Base-by-base conservation (phyloP, 2,888 invertebrate genomes). In the Drosophila infuscata region DNA sequence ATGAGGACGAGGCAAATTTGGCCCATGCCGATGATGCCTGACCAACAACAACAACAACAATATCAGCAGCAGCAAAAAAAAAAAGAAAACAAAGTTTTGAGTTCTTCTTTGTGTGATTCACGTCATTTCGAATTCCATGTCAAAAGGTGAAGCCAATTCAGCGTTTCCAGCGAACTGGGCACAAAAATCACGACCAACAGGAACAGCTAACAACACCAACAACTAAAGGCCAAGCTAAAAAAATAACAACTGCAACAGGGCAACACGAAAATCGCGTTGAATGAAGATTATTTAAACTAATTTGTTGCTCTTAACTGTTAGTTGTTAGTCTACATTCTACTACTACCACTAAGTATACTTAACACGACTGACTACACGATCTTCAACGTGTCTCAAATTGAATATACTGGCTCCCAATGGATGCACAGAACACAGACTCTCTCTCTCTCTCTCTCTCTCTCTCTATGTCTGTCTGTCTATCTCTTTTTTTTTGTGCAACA, bases 41-140 rank as follows among this genome's bases (percentile, higher is more conserved):
- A 65, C 36, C 38, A 60, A 35, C 46, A 43, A 51, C 53, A 59
- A 51, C 53, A 59, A 17, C 48, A 58, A 30, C 64, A 70, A 36
- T 49, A 56, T 6, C 6, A 51, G 17, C 11, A 32, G 3, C 49
- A 46, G n/a, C n/a, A 70, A 25, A 52, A 43, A 25, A 25, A 25
- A 25, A 25, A 25, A 25, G 25, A 25, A 25, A 25, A 25, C 36
- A 73, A 30, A 81, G 73, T 78, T 78, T 81, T 74, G 73, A 81
- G 76, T 52, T 82, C 74, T 77, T 72, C 75, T 73, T 74, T 82
- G 74, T 74, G 76, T 79, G 84, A 82, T 88, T 83, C 86, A 87
- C 88, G 90, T 87, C 90, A 87, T 88, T 89, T 89, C 76, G 79
- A 83, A 87, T 87, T 89, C 83, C 86, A 89, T 87, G 86, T 87